A percentile compares a stretch with the other conserved stretches of the same genome.
Conservation (phyloP, 2,888 invertebrate species). For the Athripsodes cinereus region DNA sequence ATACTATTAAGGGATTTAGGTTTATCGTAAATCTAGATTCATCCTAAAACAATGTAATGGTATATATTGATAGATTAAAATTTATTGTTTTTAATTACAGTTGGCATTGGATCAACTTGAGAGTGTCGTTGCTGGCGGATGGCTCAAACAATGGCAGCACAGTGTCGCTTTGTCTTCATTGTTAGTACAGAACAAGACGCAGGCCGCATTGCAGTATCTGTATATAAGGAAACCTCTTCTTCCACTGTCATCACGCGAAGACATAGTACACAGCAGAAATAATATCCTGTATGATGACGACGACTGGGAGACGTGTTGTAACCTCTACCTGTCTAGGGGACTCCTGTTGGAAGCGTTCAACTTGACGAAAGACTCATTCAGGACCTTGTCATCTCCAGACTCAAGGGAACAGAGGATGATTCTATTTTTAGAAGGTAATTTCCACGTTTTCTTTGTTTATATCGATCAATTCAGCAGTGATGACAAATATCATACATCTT, state of each 20-base stretch:
- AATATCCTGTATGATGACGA: conserved; percentile 35
- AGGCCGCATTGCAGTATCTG: conserved; percentile 64
- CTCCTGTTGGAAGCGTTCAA: conserved; percentile 61
- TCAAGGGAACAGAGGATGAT: conserved; percentile 47
- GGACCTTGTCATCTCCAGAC: conserved; percentile 35
- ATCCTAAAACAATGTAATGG: no score
- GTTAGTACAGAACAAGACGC: conserved; percentile 61
- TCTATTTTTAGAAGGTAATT: conserved; percentile 58
- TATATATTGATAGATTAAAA: no score
- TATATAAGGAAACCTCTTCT: conserved; percentile 54
- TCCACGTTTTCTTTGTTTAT: no score
- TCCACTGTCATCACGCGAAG: conserved; percentile 37
- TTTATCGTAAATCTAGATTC: no score
- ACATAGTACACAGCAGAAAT: conserved; percentile 20
- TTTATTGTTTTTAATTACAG: conserved; percentile 35
- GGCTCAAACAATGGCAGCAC: conserved; percentile 68
- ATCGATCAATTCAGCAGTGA: no score
- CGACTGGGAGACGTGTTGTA: conserved; percentile 51
- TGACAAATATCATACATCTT: no score
- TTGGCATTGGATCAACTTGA: conserved; percentile 60
- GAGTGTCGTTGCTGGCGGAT: conserved; percentile 53
- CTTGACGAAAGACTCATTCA: conserved; percentile 53
- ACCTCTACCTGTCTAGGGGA: conserved; percentile 57
- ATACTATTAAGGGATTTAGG: no score
- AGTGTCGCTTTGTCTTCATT: conserved; percentile 59